Evolutionary conservation across 2,888 invertebrate genomes (phyloP).

Genomic region (Agonopterix alstromeriana): DNA sequence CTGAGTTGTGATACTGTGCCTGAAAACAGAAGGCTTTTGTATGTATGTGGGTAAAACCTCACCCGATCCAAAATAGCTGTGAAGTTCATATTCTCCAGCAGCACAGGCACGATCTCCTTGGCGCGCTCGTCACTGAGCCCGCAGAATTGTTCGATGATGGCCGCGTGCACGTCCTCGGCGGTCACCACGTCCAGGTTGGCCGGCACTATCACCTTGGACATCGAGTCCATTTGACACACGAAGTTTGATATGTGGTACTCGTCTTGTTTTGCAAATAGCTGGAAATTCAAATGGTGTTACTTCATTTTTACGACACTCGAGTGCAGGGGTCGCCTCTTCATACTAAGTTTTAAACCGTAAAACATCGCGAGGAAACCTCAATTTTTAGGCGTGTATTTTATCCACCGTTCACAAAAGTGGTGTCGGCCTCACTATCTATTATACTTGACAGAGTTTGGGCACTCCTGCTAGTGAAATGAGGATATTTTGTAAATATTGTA

Average conservation of each 20-base stretch:
- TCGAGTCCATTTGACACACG: constrained; percentile 43
- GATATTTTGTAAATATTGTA: no score
- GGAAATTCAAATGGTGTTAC: background rate
- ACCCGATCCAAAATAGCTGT: constrained; percentile 21
- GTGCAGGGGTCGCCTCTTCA: no score
- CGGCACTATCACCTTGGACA: constrained; percentile 39
- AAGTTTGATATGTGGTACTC: constrained; percentile 36
- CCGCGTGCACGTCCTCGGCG: constrained; percentile 42
- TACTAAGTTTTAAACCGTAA: no score
- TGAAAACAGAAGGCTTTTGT: background rate
- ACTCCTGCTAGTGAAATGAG: no score
- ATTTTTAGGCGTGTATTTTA: no score
- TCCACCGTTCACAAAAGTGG: no score
- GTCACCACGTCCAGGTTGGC: constrained; percentile 35
- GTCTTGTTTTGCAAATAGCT: constrained; percentile 42
- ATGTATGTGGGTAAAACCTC: background rate
- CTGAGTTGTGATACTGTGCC: no score
- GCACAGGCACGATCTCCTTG: constrained; percentile 48
- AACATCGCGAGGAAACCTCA: no score
- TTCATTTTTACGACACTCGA: no score
- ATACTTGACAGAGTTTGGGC: no score
- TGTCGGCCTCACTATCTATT: no score
- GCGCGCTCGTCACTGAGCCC: constrained; percentile 47
- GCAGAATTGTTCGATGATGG: constrained; percentile 66
- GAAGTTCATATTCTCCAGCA: constrained; percentile 62